These are phyloP conservation scores for Eudemis profundana DNA, from an alignment of 2,888 invertebrate genomes.

Conservation along the genomic window DNA sequence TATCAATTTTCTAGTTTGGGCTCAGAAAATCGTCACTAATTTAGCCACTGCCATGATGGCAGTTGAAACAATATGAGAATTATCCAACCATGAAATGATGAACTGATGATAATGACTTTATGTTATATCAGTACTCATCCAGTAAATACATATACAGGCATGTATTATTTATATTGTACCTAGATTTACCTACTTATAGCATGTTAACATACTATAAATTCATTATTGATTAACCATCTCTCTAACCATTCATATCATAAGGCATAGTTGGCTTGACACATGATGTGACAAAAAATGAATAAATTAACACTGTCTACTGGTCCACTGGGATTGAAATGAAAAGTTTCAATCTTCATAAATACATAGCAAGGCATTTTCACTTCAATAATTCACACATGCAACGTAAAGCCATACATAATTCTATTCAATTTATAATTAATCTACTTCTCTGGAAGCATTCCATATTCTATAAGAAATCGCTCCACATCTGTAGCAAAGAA, in stretches of 20 bases:
- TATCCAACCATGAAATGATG: no score
- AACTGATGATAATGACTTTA: no score
- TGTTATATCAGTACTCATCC: no score
- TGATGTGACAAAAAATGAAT: constrained; percentile 26
- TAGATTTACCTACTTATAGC: no score
- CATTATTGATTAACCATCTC: constrained; percentile 16
- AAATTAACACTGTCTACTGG: constrained; percentile 32
- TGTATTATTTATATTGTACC: no score
- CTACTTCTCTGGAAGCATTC: constrained; percentile 90
- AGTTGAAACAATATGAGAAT: no score
- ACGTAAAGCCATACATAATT: constrained; percentile 17
- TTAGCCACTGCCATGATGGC: no score
- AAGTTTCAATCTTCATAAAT: constrained; percentile 42
- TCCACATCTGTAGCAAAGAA: constrained; percentile 96
- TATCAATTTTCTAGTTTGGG: no score
- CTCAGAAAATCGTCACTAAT: no score
- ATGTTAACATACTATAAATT: constrained; percentile 17
- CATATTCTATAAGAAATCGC: constrained; percentile 94
- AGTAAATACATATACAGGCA: no score
- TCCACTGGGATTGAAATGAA: constrained; percentile 34
- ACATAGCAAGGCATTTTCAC: constrained; percentile 43
- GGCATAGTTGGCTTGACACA: constrained; percentile 32
- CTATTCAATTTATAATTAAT: constrained; percentile 20
- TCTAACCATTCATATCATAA: constrained; percentile 27
- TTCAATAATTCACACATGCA: constrained; percentile 23